phyloP scores from a whole-genome alignment of 2,797 vertebrate genomes.

The Fistularia tabacaria region DNA sequence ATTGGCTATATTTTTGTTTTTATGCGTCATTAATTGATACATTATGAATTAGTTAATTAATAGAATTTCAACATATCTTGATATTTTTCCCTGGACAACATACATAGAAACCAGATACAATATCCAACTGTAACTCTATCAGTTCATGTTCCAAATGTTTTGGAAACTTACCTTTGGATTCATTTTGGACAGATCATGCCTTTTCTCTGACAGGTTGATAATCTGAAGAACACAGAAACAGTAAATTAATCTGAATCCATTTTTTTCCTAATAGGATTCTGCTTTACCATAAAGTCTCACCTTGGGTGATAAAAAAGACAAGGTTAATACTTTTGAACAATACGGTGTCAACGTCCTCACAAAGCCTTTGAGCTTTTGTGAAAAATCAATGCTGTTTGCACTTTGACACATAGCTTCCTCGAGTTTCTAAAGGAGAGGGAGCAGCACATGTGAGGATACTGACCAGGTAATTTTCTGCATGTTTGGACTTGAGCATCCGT shows the following conservation, averaged over 20 bases:
- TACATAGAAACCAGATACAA: too few species aligned
- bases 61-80: too few species aligned
- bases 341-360: not conserved
- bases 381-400: constrained; percentile 15
- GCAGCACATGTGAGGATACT: constrained; percentile 33
- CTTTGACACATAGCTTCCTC: constrained; percentile 32
- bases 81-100: too few species aligned
- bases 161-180: constrained; percentile 85
- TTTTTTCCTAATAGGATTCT: not conserved
- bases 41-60: too few species aligned
- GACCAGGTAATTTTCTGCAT: constrained; percentile 96
- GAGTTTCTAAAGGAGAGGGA: not conserved
- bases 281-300: not conserved
- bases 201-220: constrained; percentile 93
- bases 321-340: constrained; percentile 28
- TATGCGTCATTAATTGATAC: too few species aligned
- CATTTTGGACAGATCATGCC: constrained; percentile 87
- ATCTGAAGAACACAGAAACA: constrained; percentile 71
- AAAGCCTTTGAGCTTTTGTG: too few species aligned
- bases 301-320: constrained; percentile 7
- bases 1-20: too few species aligned
- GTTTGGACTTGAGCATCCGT: constrained; percentile 93
- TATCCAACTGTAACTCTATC: too few species aligned
- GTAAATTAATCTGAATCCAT: not conserved
- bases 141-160: not conserved